Conservation (phyloP, 2,888 invertebrate genomes). For the Nomada fabriciana region DNA sequence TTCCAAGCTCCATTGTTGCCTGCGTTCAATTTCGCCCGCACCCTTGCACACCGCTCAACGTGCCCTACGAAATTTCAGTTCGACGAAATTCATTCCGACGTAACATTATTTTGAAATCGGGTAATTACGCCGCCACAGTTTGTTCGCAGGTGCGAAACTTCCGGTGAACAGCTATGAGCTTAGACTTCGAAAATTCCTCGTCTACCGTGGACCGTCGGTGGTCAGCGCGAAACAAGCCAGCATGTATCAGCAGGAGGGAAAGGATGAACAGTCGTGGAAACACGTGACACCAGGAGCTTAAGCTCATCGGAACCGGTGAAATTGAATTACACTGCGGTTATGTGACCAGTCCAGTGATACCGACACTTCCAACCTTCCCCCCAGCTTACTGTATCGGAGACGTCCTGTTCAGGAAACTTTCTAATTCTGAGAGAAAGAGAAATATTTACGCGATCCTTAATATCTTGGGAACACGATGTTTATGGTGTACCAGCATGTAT, state of each 20-base stretch:
- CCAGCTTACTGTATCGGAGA: not conserved
- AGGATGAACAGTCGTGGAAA: not conserved
- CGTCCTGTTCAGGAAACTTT: not conserved
- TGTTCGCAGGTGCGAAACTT: constrained; percentile 1
- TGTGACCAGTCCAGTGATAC: not conserved
- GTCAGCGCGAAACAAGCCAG: constrained; percentile 2
- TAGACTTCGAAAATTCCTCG: constrained; percentile 18
- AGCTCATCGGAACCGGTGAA: constrained; percentile 54
- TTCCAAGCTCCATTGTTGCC: not conserved
- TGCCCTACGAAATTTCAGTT: not conserved
- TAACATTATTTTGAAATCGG: constrained; percentile 1
- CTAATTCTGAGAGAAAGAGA: too few species aligned
- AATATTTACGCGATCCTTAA: too few species aligned
- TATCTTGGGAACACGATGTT: too few species aligned
- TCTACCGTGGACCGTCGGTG: not conserved
- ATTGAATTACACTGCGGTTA: constrained; percentile 50
- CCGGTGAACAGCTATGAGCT: not conserved
- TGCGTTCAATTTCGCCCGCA: not conserved
- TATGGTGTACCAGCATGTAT: too few species aligned
- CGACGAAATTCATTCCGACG: constrained; percentile 10
- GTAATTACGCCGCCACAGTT: constrained; percentile 4
- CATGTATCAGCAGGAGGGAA: constrained; percentile 7
- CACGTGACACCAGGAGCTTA: constrained; percentile 29
- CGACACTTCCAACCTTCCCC: not conserved
- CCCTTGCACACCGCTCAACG: not conserved